Base-by-base conservation (phyloP, 2,113 vertebrate genomes). In the Merops nubicus region DNA sequence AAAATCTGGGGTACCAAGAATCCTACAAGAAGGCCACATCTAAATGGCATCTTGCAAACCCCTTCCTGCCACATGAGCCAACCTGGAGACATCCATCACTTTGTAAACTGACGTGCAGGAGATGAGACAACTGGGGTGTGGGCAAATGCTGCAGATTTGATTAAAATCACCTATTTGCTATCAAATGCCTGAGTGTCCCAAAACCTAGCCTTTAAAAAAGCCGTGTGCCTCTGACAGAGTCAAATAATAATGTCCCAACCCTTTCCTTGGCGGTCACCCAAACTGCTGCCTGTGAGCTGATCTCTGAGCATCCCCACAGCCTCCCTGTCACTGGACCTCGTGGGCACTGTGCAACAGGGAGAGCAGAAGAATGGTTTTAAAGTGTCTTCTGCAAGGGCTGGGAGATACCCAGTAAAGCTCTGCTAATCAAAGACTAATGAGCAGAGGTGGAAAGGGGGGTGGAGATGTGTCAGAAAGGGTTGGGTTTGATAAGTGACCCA, bases 261-360 rank as follows among this genome's bases (percentile, higher is more conserved):
- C 29, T 42, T 72, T 43, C 23, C 15, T 31, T 9, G 20, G 9
- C 4, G 6, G 4, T 57, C 19, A 63, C 29, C 29, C 40, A 57
- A 48, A 8, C 18, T 73, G 22, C 38, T 68, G 29, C 14, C 43
- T 80, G 72, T 65, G 33, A 69, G 43, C 56, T 36, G 38, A 42
- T n/a, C 47, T 74, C 84, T 57, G 63, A 82, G 26, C 36, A 57
- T 40, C 13, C 38, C 34, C 4, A 8, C 4, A 25, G 38, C 21
- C 11, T 47, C 33, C 51, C n/a, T 1, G 0, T 16, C 4, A 0
- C 62, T 50, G 67, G 12, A 57, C 9, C 8, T 12, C 9, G 7
- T 17, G 51, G 57, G 54, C 50, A 53, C 19, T 0, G 0, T 18
- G 53, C 2, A 2, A 21, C 36, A 4, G 2, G n/a, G 42, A 81